Base-by-base conservation (phyloP, 2,113 vertebrate genomes). In the Indicator indicator region DNA sequence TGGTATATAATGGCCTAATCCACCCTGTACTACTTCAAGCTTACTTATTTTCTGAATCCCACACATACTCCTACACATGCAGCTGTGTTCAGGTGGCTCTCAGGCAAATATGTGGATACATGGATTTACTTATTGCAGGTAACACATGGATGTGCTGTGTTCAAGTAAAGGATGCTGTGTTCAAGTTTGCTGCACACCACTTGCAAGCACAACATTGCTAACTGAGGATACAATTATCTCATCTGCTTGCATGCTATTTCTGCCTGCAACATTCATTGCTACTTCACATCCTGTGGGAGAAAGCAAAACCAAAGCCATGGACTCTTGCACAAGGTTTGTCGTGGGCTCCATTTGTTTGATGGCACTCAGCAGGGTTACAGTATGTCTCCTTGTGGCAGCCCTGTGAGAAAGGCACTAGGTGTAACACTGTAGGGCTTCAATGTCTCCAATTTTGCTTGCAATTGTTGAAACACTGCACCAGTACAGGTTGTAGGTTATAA, bases 21-120 rank as follows among this genome's bases (percentile, higher is more conserved):
- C 73, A 20, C 19, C 28, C 54, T 72, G 11, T 69, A 30, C 30
- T 80, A 27, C 54, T 87, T 90, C 40, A 69, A 48, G 10, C 33
- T 91, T n/a, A 48, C 75, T 58, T 46, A 20, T 88, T 94, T 88
- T 87, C 78, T 94, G 54, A 90, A 38, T 89, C 56, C 18, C 58
- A 77, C 56, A 63, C 68, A 32, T 11, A 30, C 9, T 91, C 62
- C 86, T 84, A 79, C 30, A 54, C 2, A 1, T 12, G 32, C 33
- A 69, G 33, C 27, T 63, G 27, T 78, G 26, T 83, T 90, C 72
- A 75, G 27, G 40, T 58, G 69, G 46, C 38, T 28, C 71, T 44
- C 30, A 74, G 71, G 50, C 28, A 60, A 78, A 55, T 70, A 56
- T 12, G 16, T n/a, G 70, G 26, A 16, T 33, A 18, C 0, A 0